These are phyloP conservation scores for Andinoacara biseriatus DNA, from an alignment of 2,113 vertebrate genomes.

Conservation along the genomic window DNA sequence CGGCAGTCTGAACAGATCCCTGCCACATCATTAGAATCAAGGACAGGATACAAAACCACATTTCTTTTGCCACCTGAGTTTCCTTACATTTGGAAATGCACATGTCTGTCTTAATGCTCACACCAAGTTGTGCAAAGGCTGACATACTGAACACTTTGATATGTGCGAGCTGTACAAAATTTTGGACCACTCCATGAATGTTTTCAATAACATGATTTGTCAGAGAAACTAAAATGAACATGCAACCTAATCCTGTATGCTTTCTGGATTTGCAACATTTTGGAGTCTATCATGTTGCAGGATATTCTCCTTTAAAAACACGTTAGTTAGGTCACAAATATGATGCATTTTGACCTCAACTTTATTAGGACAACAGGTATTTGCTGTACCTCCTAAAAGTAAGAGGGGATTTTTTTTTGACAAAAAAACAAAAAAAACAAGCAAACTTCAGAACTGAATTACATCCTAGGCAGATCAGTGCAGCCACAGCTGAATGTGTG, in stretches of 20 bases:
- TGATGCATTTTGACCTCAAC: neutral
- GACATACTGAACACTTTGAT: neutral
- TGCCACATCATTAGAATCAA: slow-evolving; percentile 52
- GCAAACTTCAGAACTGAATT: slow-evolving; percentile 45
- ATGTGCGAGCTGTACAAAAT: neutral
- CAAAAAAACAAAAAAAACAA: neutral
- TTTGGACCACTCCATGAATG: neutral
- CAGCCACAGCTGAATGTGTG: slow-evolving; percentile 60
- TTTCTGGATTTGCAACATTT: neutral
- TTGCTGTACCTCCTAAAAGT: slow-evolving; percentile 23
- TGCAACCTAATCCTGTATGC: slow-evolving; percentile 25
- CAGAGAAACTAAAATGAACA: slow-evolving; percentile 6
- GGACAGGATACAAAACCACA: slow-evolving; percentile 40
- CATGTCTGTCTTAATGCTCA: neutral
- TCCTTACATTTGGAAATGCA: slow-evolving; percentile 6
- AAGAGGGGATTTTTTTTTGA: slow-evolving; percentile 4
- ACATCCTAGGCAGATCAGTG: slow-evolving; percentile 50
- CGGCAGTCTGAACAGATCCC: slow-evolving; percentile 56
- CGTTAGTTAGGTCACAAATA: neutral
- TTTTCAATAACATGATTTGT: slow-evolving; percentile 34
- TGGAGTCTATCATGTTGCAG: neutral
- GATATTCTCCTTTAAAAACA: neutral
- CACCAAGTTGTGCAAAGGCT: neutral
- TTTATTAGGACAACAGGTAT: slow-evolving; percentile 26
- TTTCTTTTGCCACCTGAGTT: slow-evolving; percentile 9